phyloP scores from a whole-genome alignment of 2,888 invertebrate genomes.

The Noctua pronuba region DNA sequence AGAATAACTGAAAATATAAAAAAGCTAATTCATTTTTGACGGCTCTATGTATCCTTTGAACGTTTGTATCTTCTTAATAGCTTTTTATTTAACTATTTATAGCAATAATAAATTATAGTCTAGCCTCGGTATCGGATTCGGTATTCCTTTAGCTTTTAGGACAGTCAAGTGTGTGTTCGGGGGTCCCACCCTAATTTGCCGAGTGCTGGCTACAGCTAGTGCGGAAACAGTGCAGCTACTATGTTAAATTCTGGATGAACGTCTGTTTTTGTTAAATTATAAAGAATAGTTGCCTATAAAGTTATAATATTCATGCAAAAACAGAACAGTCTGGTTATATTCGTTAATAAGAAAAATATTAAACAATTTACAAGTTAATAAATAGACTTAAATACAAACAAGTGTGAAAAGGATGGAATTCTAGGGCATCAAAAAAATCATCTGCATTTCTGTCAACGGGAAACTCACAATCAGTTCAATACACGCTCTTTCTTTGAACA shows the following conservation, averaged over 20 bases:
- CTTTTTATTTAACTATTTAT: neutral
- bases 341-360: no score
- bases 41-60: neutral
- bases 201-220: neutral
- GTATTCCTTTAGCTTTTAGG: neutral
- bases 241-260: neutral
- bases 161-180: neutral
- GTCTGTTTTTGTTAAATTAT: neutral
- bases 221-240: neutral
- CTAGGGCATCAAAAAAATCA: no score
- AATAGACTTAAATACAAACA: no score
- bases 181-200: neutral
- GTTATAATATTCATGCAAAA: no score
- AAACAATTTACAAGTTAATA: no score
- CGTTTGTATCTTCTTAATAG: neutral
- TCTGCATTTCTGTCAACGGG: no score
- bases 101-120: neutral
- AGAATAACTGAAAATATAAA: slow-evolving; percentile 5
- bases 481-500: neutral
- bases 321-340: no score
- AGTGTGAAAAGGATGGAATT: no score
- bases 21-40: neutral
- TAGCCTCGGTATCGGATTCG: no score
- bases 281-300: no score
- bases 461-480: no score